phyloP scores from a whole-genome alignment of 2,888 invertebrate genomes.

The Ennomos fuscantarius region DNA sequence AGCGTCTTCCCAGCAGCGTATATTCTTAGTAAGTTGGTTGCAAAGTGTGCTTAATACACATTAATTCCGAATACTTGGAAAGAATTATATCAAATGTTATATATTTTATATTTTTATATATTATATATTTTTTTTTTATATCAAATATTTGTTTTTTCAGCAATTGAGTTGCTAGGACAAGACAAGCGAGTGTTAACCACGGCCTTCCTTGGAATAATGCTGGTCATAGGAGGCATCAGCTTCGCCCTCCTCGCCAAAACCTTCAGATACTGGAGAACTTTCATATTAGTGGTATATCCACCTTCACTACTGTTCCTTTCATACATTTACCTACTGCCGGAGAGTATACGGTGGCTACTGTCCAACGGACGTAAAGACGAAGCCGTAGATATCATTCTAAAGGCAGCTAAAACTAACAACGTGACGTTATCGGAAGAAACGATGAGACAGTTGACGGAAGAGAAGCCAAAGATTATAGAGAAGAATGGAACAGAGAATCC shows the following conservation, averaged over 20 bases:
- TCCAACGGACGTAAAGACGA: constrained; percentile 88
- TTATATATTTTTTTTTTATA: constrained; percentile 7
- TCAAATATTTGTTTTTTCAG: constrained; percentile 53
- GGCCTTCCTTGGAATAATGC: constrained; percentile 72
- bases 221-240: constrained; percentile 89
- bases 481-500: constrained; percentile 56
- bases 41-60: too few species aligned
- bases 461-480: constrained; percentile 54
- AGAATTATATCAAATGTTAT: too few species aligned
- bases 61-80: too few species aligned
- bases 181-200: constrained; percentile 74
- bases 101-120: too few species aligned
- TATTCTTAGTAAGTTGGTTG: constrained; percentile 69
- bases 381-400: constrained; percentile 86
- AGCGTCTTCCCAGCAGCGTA: constrained; percentile 86
- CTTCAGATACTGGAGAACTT: constrained; percentile 88
- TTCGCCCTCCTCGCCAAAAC: constrained; percentile 89
- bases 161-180: constrained; percentile 75
- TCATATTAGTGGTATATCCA: constrained; percentile 88
- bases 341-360: constrained; percentile 91
- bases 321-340: constrained; percentile 90
- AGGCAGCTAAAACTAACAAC: constrained; percentile 87
- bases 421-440: constrained; percentile 76
- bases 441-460: constrained; percentile 73
- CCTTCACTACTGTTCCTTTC: constrained; percentile 88